phyloP scores from a whole-genome alignment of 1,140 invertebrate genomes.

The Drosophila littoralis region DNA sequence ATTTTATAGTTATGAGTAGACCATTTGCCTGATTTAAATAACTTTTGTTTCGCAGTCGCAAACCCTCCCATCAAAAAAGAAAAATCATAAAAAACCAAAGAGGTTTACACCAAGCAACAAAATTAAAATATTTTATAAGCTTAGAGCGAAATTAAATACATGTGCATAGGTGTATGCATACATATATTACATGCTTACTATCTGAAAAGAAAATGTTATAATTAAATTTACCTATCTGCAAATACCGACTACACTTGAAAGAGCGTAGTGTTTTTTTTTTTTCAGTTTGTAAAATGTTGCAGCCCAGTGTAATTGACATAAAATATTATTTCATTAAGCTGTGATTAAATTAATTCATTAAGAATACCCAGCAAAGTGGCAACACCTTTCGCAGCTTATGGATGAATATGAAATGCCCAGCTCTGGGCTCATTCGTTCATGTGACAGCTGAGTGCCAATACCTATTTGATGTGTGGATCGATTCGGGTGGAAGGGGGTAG shows the following conservation, averaged over 20 bases:
- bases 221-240: no score
- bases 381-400: constrained; percentile 49
- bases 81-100: constrained; percentile 8
- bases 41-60: constrained; percentile 52
- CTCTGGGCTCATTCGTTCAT: neutral
- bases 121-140: neutral
- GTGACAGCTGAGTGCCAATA: constrained; percentile 15
- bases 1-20: constrained; percentile 63
- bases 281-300: neutral
- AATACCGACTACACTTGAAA: neutral
- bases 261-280: neutral
- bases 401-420: constrained; percentile 25
- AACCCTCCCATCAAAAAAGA: constrained; percentile 46
- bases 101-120: constrained; percentile 22
- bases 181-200: neutral
- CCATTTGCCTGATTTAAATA: constrained; percentile 69
- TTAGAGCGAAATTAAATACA: neutral
- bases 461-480: neutral
- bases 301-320: constrained; percentile 53
- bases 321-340: constrained; percentile 69
- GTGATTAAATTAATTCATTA: constrained; percentile 70
- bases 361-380: constrained; percentile 44
- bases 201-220: no score
- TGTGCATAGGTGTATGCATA: neutral
- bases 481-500: neutral